phyloP scores from a whole-genome alignment of 2,888 invertebrate genomes.

The Choristoneura rosaceana region DNA sequence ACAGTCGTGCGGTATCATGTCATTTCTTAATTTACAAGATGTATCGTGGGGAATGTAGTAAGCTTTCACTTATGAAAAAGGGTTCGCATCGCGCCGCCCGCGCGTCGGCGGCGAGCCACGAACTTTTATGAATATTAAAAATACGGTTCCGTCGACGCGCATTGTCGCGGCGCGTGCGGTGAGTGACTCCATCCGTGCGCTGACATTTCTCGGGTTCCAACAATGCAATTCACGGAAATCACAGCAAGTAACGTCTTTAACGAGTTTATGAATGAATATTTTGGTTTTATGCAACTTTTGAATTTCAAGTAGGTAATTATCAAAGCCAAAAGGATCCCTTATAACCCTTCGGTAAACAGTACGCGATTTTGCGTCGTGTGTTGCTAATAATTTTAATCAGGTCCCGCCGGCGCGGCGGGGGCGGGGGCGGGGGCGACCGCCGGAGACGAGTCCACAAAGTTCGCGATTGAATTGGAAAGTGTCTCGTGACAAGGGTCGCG shows the following conservation, averaged over 20 bases:
- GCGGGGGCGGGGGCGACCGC: conserved; percentile 3
- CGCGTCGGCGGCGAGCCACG: neutral
- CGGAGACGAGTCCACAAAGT: conserved; percentile 22
- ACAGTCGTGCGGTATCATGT: neutral
- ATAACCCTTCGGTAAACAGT: neutral
- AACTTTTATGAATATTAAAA: neutral
- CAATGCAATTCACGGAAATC: neutral
- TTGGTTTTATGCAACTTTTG: too few species aligned
- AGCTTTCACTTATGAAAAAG: neutral
- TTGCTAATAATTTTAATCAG: neutral
- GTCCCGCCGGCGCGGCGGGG: neutral
- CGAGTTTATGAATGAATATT: too few species aligned
- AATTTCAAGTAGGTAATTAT: neutral
- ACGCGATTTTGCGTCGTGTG: conserved; percentile 1
- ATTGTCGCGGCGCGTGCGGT: neutral
- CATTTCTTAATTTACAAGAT: neutral
- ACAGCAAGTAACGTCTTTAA: neutral
- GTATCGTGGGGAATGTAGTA: neutral
- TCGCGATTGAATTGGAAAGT: conserved; percentile 34
- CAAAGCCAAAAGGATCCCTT: neutral
- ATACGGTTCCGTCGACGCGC: too few species aligned
- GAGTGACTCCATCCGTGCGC: neutral
- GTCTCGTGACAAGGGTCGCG: conserved; percentile 36
- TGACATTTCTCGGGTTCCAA: neutral
- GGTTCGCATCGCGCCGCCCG: neutral